These are phyloP conservation scores for Antheraea pernyi DNA, from an alignment of 1,140 invertebrate species.

Conservation along the genomic window DNA sequence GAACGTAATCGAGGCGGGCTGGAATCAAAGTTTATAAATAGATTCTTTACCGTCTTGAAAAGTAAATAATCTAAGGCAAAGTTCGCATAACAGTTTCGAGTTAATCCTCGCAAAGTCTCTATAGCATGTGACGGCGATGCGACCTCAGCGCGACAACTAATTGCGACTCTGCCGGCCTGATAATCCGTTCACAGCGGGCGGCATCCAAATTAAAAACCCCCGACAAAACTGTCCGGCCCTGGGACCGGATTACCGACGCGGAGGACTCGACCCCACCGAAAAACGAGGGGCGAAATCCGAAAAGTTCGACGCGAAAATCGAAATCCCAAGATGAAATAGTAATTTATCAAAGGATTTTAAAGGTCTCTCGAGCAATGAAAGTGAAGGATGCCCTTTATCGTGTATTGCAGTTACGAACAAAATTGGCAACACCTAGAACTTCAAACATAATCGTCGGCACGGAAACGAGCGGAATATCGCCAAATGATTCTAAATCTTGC, in stretches of 20 bases:
- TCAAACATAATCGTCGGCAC: conserved; percentile 21
- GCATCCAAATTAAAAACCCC: conserved; percentile 72
- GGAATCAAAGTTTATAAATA: conserved; percentile 11
- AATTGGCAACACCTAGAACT: conserved; percentile 32
- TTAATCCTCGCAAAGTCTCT: conserved; percentile 39
- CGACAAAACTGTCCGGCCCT: conserved; percentile 52
- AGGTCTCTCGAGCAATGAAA: conserved; percentile 47
- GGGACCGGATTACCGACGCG: conserved; percentile 58
- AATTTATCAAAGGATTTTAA: conserved; percentile 75
- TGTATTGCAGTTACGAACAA: conserved; percentile 48
- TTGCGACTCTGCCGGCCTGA: conserved; percentile 56
- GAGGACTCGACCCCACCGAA: conserved; percentile 25
- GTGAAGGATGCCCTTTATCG: conserved; percentile 65
- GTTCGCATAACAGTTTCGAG: conserved; percentile 17
- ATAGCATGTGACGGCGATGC: conserved; percentile 31
- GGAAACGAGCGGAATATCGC: conserved; percentile 1
- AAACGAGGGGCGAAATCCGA: conserved; percentile 47
- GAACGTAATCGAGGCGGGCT: neutral
- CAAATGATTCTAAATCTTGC: neutral
- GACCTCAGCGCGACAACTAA: conserved; percentile 59
- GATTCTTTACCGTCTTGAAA: conserved; percentile 8
- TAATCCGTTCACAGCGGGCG: conserved; percentile 73
- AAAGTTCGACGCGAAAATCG: conserved; percentile 52
- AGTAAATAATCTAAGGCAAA: conserved; percentile 28
- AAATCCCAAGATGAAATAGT: conserved; percentile 74